Base-by-base conservation (phyloP, 2,888 invertebrate genomes). In the Allygus modestus region DNA sequence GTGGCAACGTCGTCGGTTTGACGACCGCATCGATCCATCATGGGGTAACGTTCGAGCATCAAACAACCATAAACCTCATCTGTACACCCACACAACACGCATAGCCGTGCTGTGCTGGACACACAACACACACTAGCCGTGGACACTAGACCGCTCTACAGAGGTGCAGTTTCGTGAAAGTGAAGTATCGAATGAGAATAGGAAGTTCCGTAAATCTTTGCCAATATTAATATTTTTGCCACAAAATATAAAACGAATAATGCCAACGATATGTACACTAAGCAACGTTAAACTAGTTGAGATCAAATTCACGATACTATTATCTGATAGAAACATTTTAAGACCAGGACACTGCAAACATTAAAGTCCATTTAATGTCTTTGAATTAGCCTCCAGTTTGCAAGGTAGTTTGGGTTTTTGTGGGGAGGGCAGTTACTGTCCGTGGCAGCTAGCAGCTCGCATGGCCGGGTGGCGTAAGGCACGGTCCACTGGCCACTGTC, bases 21-120 rank as follows among this genome's bases (percentile, higher is more conserved):
- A 37, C 37, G 69, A n/a, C 73, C 43, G 41, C 41, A 9, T 9
- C 73, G 41, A 41, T 73, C 73, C 73, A 73, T 73, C 69, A 41
- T 23, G 41, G 41, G 31, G 69, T 69, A 31, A 69, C 37, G 69
- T 69, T 41, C 73, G 23, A 15, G 73, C 73, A 73, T 73, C 41
- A 73, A 73, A 73, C 41, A 1, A 1, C 37, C 41, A 41, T 73
- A 73, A 73, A 73, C 73, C 41, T 17, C 28, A 28, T 65, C 5
- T 31, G 15, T 9, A 31, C 65, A 65, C 31, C 65, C 65, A 65
- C 65, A 31, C 7, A 2, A 0, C 65, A 65, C 65, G 20, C 7
- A 5, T 23, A 23, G 23, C 58, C 23, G 26, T 58, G 58, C 51
- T 17, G 51, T 17, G 51, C 51, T 51, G 51, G 1, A 51, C n/a